Evolutionary conservation across 2,888 invertebrate genomes (phyloP).

Genomic region (Macroteleia sp.): DNA sequence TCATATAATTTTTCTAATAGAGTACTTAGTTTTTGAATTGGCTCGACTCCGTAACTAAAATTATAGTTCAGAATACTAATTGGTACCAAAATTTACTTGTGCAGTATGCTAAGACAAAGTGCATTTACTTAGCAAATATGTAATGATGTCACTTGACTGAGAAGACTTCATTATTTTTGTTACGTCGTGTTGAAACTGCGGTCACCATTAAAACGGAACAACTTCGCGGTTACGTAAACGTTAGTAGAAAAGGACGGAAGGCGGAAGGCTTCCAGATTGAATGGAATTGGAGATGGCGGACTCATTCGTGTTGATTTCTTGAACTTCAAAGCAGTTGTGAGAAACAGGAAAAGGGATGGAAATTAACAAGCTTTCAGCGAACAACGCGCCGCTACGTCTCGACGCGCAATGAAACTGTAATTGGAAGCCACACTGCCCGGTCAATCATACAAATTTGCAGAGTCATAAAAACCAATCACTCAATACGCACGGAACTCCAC

Average conservation of each 20-base stretch:
- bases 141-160: constrained; percentile 52
- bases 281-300: constrained; percentile 20
- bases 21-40: too few relatives aligned
- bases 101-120: constrained; percentile 23
- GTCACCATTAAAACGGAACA: constrained; percentile 34
- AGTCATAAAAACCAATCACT: constrained; percentile 21
- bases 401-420: constrained; percentile 69
- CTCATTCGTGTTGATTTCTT: constrained; percentile 59
- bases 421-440: constrained; percentile 74
- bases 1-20: too few relatives aligned
- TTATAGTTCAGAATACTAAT: too few relatives aligned
- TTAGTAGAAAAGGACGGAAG: background rate
- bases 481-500: constrained; percentile 33
- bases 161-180: constrained; percentile 51
- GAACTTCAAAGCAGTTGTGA: constrained; percentile 49
- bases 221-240: constrained; percentile 39
- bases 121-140: constrained; percentile 48
- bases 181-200: constrained; percentile 27
- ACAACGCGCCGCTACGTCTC: too few relatives aligned
- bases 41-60: too few relatives aligned
- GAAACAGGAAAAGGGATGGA: constrained; percentile 46
- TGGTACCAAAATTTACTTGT: too few relatives aligned
- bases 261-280: constrained; percentile 35
- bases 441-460: constrained; percentile 70
- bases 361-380: constrained; percentile 50